phyloP scores from a whole-genome alignment of 2,797 vertebrate genomes.

The Muscicapa striata region DNA sequence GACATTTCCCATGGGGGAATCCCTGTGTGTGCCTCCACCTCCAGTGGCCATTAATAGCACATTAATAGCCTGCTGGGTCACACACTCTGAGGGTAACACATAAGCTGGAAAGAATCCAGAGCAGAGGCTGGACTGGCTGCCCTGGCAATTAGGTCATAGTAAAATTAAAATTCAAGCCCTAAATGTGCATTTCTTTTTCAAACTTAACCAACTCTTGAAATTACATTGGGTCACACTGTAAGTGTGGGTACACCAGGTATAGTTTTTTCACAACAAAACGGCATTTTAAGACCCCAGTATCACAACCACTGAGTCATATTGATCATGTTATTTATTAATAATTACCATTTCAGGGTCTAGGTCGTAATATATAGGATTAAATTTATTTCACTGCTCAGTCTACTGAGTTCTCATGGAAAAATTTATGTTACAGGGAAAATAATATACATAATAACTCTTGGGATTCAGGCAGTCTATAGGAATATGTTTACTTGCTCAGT shows the following conservation, averaged over 20 bases:
- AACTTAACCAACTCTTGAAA: background rate
- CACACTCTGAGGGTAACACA: background rate
- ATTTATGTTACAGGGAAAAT: background rate
- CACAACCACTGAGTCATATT: background rate
- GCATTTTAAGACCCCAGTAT: background rate
- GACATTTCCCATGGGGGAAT: background rate
- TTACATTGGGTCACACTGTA: accelerated
- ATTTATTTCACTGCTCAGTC: accelerated
- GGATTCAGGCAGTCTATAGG: background rate
- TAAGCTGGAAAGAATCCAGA: background rate
- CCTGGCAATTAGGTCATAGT: background rate
- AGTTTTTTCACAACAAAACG: background rate
- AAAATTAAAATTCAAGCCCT: background rate
- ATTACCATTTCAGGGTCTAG: background rate
- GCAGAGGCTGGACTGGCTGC: background rate
- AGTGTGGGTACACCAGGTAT: background rate
- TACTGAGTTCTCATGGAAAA: background rate
- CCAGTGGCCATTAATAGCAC: background rate
- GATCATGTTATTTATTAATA: background rate
- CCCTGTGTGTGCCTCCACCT: background rate
- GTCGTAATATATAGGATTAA: background rate
- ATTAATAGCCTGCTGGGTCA: background rate
- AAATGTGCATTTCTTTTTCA: background rate
- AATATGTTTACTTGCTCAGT: background rate
- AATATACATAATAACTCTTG: background rate